phyloP scores from a whole-genome alignment of 2,113 vertebrate genomes.

The Microtus montanus region DNA sequence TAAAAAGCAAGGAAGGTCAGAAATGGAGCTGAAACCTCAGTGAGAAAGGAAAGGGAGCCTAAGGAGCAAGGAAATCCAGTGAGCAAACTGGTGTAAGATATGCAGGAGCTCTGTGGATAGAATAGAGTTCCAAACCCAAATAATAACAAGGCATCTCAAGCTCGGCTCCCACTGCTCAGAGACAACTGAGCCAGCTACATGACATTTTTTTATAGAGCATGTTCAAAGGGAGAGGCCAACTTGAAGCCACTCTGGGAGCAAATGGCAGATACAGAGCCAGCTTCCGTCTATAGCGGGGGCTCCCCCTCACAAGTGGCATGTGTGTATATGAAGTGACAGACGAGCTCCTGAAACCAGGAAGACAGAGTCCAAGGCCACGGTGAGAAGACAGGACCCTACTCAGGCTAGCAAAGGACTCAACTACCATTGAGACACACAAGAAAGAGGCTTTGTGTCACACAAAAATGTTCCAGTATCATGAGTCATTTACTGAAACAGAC shows the following conservation, averaged over 20 bases:
- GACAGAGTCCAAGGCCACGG: background rate
- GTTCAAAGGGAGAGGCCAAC: background rate
- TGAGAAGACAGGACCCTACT: background rate
- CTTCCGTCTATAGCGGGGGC: background rate
- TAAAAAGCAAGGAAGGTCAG: background rate
- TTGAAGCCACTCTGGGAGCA: background rate
- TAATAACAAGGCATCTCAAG: background rate
- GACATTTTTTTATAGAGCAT: background rate
- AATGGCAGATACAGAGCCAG: background rate
- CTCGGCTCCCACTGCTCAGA: too few relatives aligned
- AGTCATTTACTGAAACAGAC: slow-evolving; percentile 40
- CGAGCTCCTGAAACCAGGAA: background rate
- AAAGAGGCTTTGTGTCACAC: background rate
- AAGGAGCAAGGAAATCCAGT: background rate
- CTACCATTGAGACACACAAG: background rate
- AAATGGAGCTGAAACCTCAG: background rate
- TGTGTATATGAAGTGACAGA: background rate
- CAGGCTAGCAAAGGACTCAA: background rate
- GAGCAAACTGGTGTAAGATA: background rate
- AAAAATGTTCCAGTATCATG: slow-evolving; percentile 43
- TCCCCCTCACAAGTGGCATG: background rate
- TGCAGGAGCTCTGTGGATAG: background rate
- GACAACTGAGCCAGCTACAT: background rate
- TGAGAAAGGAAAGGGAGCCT: background rate
- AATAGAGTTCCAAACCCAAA: background rate